phyloP scores from a whole-genome alignment of 2,113 vertebrate genomes.

The Australoheros scitulus region DNA sequence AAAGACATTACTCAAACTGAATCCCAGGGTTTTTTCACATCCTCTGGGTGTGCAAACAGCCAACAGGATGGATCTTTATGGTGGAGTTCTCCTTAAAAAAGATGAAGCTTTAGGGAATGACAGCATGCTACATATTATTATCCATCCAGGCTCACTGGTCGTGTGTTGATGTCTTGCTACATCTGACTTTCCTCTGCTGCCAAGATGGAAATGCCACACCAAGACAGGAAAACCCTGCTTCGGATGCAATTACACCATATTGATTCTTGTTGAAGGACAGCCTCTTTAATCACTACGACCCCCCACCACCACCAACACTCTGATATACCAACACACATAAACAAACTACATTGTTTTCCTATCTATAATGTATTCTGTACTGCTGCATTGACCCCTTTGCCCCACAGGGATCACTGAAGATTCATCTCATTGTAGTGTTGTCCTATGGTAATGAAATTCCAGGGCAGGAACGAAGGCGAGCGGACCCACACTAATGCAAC shows the following conservation, averaged over 20 bases:
- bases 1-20: background rate
- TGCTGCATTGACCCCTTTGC: constrained; percentile 37
- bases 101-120: background rate
- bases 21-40: background rate
- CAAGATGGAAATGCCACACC: constrained; percentile 13
- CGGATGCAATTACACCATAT: constrained; percentile 51
- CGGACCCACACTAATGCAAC: constrained; percentile 48
- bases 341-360: constrained; percentile 38
- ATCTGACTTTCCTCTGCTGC: constrained; percentile 30
- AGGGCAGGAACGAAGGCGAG: constrained; percentile 2
- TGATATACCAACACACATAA: background rate
- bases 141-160: background rate
- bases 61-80: background rate
- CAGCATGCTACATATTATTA: background rate
- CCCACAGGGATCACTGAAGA: constrained; percentile 33
- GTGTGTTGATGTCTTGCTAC: background rate
- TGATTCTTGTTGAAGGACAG: constrained; percentile 47
- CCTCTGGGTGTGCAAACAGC: background rate
- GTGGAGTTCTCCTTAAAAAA: background rate
- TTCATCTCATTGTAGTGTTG: constrained; percentile 30
- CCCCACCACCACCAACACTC: background rate
- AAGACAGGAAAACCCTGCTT: constrained; percentile 36
- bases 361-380: constrained; percentile 34
- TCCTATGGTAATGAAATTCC: constrained; percentile 50
- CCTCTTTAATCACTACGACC: constrained; percentile 47